These are phyloP conservation scores for Schizotus pectinicornis DNA, from an alignment of 2,888 invertebrate species.

Conservation along the genomic window DNA sequence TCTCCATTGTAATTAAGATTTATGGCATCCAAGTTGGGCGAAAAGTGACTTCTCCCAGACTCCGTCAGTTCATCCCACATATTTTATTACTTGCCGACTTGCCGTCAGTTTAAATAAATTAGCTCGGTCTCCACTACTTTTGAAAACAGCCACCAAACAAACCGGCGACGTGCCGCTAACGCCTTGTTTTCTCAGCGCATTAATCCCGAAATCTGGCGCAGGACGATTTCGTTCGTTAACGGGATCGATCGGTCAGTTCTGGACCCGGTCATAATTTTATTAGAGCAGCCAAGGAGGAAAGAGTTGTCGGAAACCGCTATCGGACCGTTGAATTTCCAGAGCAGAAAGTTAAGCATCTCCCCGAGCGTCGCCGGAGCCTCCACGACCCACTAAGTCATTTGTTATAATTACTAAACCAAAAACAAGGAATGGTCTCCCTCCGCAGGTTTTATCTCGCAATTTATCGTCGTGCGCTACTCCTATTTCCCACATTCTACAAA, in stretches of 20 bases:
- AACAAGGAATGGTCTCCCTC: slow-evolving; percentile 53
- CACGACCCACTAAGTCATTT: slow-evolving; percentile 48
- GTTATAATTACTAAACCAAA: slow-evolving; percentile 58
- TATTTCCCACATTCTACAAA: slow-evolving; percentile 53
- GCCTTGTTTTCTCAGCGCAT: not conserved
- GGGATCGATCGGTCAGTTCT: slow-evolving; percentile 25
- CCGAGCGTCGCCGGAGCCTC: slow-evolving; percentile 17
- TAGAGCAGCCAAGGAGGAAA: slow-evolving; percentile 22
- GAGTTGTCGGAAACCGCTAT: slow-evolving; percentile 32
- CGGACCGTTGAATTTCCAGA: slow-evolving; percentile 29
- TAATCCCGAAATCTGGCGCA: not conserved
- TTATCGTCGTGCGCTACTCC: slow-evolving; percentile 53
- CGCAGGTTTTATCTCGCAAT: slow-evolving; percentile 55
- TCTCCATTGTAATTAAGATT: slow-evolving; percentile 21
- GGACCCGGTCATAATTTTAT: slow-evolving; percentile 26
- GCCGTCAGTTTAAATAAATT: slow-evolving; percentile 23
- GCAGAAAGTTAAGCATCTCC: slow-evolving; percentile 28
- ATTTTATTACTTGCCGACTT: slow-evolving; percentile 19
- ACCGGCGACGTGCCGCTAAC: too few relatives aligned
- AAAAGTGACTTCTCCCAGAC: slow-evolving; percentile 22
- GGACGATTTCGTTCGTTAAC: slow-evolving; percentile 7
- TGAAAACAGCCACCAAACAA: too few relatives aligned
- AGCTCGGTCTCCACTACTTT: not conserved
- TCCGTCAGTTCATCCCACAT: slow-evolving; percentile 22
- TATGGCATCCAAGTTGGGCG: slow-evolving; percentile 19